Percentiles rank a stretch among this genome's conserved stretches.
phyloP scores from a whole-genome alignment of 2,888 invertebrate species.

The Morpho deidamia region DNA sequence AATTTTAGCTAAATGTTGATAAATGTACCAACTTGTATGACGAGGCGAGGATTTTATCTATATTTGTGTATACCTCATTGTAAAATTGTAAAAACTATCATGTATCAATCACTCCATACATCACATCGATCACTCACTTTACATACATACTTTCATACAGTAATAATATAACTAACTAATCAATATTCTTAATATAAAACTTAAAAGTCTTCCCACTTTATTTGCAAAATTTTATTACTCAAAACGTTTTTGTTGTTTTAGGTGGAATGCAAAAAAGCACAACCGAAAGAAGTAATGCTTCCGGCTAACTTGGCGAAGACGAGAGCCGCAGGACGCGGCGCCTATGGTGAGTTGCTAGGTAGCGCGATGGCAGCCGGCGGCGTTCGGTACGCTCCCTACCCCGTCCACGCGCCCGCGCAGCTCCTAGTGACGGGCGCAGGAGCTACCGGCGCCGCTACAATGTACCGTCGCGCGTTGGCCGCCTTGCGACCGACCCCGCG shows the following conservation, averaged over 20 bases:
- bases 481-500: slow-evolving; percentile 63
- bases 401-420: slow-evolving; percentile 75
- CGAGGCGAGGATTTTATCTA: too few relatives aligned
- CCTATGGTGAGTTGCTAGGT: slow-evolving; percentile 98
- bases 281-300: slow-evolving; percentile 99
- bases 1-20: too few relatives aligned
- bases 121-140: too few relatives aligned
- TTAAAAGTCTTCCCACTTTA: not conserved
- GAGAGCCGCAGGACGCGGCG: slow-evolving; percentile 95
- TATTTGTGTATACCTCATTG: too few relatives aligned
- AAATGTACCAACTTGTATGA: too few relatives aligned
- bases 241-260: slow-evolving; percentile 58
- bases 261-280: slow-evolving; percentile 99
- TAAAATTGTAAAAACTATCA: too few relatives aligned
- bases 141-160: too few relatives aligned
- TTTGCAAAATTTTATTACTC: not conserved
- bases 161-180: too few relatives aligned
- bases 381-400: slow-evolving; percentile 81
- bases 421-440: slow-evolving; percentile 60
- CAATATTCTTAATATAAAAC: too few relatives aligned
- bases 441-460: slow-evolving; percentile 50
- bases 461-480: slow-evolving; percentile 67
- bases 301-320: slow-evolving; percentile 97
- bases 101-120: too few relatives aligned
- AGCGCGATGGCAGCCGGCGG: slow-evolving; percentile 79